phyloP scores from a whole-genome alignment of 2,113 vertebrate genomes.

The Ovis canadensis region DNA sequence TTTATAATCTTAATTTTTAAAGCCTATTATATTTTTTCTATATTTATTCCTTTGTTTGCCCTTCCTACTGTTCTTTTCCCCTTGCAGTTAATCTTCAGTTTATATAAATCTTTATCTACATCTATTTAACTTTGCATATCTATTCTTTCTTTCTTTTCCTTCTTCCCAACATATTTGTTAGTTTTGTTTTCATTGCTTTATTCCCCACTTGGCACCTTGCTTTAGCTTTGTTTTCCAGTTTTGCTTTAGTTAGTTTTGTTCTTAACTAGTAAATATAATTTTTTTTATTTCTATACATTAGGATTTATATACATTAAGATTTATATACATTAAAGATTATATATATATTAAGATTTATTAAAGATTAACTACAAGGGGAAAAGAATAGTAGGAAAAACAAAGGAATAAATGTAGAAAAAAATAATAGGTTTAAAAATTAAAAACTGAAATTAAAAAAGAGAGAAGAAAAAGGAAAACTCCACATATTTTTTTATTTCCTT shows the following conservation, averaged over 20 bases:
- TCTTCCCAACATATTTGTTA: not conserved
- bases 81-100: not conserved
- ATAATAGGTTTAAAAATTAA: no score
- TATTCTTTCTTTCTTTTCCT: not conserved
- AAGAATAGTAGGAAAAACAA: no score
- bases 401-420: no score
- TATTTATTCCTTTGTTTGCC: not conserved
- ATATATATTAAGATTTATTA: no score
- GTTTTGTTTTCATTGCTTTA: not conserved
- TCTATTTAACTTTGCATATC: not conserved
- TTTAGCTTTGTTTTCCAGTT: not conserved
- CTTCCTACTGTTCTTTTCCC: not conserved
- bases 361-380: no score
- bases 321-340: no score
- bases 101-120: not conserved
- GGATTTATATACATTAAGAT: no score
- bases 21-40: not conserved
- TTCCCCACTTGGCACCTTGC: not conserved
- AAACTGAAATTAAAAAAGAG: no score
- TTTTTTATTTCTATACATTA: not conserved
- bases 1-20: not conserved
- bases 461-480: no score
- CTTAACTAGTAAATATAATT: not conserved
- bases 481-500: not conserved
- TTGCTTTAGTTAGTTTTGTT: not conserved